Conservation (phyloP, 2,888 invertebrate genomes). For the Agonopterix arenella region DNA sequence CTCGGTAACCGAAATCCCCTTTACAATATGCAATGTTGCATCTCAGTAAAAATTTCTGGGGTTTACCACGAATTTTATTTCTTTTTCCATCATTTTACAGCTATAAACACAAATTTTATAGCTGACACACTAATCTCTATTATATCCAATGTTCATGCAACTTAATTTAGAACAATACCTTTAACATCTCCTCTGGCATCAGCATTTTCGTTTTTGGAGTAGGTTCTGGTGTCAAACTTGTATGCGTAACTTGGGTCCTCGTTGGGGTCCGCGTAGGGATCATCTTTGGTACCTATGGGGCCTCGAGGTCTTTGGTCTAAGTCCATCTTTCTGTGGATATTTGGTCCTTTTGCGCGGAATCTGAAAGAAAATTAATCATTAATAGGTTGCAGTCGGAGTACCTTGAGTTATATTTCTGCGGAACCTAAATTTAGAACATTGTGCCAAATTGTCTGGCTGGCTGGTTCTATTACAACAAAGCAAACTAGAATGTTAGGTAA, state of each 20-base stretch:
- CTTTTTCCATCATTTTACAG: too few relatives aligned
- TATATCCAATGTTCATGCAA: not conserved
- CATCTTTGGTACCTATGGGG: conserved; percentile 81
- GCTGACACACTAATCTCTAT: too few relatives aligned
- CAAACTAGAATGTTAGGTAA: not conserved
- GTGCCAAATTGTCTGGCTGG: too few relatives aligned
- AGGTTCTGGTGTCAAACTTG: conserved; percentile 80
- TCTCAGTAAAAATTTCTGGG: too few relatives aligned
- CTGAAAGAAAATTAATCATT: conserved; percentile 29
- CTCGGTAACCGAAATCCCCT: too few relatives aligned
- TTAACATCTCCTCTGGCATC: conserved; percentile 79
- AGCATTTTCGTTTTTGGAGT: conserved; percentile 81
- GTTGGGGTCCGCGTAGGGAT: conserved; percentile 84
- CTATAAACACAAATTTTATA: too few relatives aligned
- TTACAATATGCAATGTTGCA: too few relatives aligned
- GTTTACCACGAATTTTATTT: too few relatives aligned
- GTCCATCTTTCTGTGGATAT: conserved; percentile 83
- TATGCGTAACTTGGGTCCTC: conserved; percentile 87
- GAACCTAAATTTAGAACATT: too few relatives aligned
- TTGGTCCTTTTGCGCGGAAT: conserved; percentile 86
- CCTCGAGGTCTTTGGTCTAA: conserved; percentile 81
- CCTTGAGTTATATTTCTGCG: too few relatives aligned
- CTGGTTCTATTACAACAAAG: too few relatives aligned
- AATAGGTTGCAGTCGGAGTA: too few relatives aligned
- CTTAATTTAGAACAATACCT: conserved; percentile 44